Evolutionary conservation across 1,140 invertebrate genomes (phyloP), one percentile per base, ranked within the genome.

Genomic region (Rhopalosiphum maidis): DNA sequence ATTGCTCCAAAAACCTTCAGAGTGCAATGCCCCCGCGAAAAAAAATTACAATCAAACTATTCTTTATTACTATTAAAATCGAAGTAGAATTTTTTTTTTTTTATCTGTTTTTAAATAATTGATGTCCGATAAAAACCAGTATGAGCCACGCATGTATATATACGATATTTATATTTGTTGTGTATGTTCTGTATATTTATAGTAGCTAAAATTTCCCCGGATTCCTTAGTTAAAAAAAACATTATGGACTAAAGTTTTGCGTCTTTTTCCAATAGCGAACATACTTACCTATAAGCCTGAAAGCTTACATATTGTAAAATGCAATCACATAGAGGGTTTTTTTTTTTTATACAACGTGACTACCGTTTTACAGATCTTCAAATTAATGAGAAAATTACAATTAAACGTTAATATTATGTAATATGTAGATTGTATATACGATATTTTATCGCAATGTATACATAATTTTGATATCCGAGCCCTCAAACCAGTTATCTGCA

Each of bases 91-190:
- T 30, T 68, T 60, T 25, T n/a, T 68, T 68, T 77, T 77, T 68
- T 68, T n/a, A 68, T n/a, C 60, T n/a, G 60, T 77, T 77, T 77
- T 77, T 77, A 15, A 77, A 77, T 77, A 77, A n/a, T 77, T n/a
- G 60, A 77, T 77, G 60, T 18, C n/a, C 1, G 60, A 77, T 35
- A 83, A 86, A 46, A 43, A 43, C 37, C 23, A 85, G 43, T 25
- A 46, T 18, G 25, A 15, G 23, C 9, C 9, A 30, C 22, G 83
- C 83, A 18, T 41, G 3, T 43, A 25, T 41, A 85, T 25, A 85
- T 43, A 8, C 9, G 7, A 37, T 83, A 23, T 82, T n/a, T 77
- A n/a, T 77, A 30, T n/a, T 2, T 51, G 11, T 68, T 68, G 9
- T 30, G 30, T 68, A 68, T 4, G 22, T 41, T 41, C 41, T 41